Evolutionary conservation across 2,888 invertebrate genomes (phyloP), one percentile per base, ranked within the genome.

Genomic region (Ophion obscuratus): DNA sequence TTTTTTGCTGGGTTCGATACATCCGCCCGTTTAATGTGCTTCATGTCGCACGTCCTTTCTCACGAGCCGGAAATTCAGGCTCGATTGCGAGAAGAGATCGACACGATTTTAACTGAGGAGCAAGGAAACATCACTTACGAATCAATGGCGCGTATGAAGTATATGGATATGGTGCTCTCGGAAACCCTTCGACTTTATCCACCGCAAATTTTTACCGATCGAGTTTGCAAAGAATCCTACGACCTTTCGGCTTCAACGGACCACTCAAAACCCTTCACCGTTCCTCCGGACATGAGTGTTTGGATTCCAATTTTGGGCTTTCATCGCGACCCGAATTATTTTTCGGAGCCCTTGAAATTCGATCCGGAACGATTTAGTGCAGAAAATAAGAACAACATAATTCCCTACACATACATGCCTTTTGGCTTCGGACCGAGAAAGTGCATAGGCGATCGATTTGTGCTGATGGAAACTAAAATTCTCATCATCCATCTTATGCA

Each of bases 151-250:
- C 84, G 79, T 10, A 86, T 91, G 87, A 89, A 88, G 44, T 91
- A 90, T 83, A 81, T 91, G 80, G 90, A 91, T 44, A 89, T 89
- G 87, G 89, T 91, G 7, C 76, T 91, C 73, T 79, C 89, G 95
- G 95, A 95, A 92, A 94, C 95, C 0, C 89, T 95, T 24, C 92
- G 95, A 77, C 94, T 94, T 87, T 95, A 95, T 95, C 93, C 95
- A 0, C 94, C 95, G 2, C 94, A 94, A 7, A 87, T 94, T 1
- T 87, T 95, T 0, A 88, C 95, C 89, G 95, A 96, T 89, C 93
- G 96, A 78, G 89, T 93, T 11, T 95, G 95, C 85, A 93, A 93
- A 0, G 95, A 95, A 85, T 88, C 94, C 0, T 95, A 95, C 85
- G 94, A 94, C 17, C 89, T 95, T 87, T 86, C 94, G 89, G 87